Percentiles rank a stretch among this genome's conserved stretches.
These are phyloP conservation scores for Gorsachius goisagi DNA, from an alignment of 2,113 vertebrate species.

Conservation along the genomic window DNA sequence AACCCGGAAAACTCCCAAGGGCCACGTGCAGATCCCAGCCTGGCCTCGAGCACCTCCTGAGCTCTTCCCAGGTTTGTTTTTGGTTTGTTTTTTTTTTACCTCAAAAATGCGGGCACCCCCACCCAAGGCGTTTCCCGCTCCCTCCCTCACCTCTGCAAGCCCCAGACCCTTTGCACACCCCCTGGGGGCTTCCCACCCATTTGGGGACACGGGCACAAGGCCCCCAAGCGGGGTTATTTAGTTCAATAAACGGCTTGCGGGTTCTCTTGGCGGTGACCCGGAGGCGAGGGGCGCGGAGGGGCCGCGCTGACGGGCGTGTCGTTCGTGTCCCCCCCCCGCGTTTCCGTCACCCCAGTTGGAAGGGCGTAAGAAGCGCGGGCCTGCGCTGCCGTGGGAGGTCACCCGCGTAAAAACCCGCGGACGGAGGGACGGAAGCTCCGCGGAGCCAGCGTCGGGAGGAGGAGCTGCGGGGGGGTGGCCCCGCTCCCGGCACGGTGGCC, in stretches of 20 bases:
- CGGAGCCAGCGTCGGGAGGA: neutral
- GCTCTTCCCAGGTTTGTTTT: neutral
- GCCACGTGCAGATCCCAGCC: neutral
- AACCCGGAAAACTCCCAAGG: neutral
- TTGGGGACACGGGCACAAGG: fast-evolving
- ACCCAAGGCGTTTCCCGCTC: neutral
- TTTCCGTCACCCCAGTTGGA: no score
- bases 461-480: neutral
- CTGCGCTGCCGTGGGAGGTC: neutral
- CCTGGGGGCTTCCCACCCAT: neutral
- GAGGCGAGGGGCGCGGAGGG: neutral
- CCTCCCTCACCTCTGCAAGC: neutral
- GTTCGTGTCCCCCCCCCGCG: neutral
- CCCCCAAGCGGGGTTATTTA: neutral
- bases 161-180: neutral
- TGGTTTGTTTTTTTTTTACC: neutral
- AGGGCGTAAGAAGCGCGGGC: neutral
- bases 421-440: neutral
- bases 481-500: no score
- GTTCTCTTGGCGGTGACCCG: neutral
- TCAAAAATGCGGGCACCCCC: neutral
- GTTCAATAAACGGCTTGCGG: fast-evolving
- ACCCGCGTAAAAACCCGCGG: neutral
- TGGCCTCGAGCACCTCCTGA: neutral
- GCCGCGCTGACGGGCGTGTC: neutral